phyloP scores from a whole-genome alignment of 2,113 vertebrate genomes.

The Amazona guildingii region DNA sequence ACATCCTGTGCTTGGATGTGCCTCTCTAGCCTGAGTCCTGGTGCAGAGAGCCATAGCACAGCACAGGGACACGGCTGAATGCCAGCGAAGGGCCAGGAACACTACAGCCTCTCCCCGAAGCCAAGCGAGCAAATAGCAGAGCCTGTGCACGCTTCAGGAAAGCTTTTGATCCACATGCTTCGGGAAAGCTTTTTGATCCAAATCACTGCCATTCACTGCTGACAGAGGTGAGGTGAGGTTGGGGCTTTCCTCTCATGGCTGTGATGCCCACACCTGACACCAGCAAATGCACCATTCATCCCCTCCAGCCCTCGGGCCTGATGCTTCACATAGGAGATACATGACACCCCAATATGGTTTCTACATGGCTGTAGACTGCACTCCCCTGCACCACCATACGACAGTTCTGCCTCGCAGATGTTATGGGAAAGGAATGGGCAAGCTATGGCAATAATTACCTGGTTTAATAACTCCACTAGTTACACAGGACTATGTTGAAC shows the following conservation, averaged over 20 bases:
- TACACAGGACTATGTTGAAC: neutral
- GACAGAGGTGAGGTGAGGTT: neutral
- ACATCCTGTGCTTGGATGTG: rapidly evolving
- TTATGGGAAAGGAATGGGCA: neutral
- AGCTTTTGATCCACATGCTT: neutral
- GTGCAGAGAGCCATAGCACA: neutral
- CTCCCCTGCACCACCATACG: neutral
- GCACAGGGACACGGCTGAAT: neutral
- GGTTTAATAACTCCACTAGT: neutral
- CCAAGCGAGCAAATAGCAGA: neutral
- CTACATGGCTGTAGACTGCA: neutral
- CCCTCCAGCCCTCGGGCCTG: neutral
- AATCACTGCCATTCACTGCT: neutral
- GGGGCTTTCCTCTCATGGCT: neutral
- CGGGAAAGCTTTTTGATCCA: neutral
- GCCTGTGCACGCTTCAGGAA: neutral
- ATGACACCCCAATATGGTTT: rapidly evolving
- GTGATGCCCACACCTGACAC: neutral
- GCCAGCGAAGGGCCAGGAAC: neutral
- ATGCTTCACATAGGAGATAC: rapidly evolving
- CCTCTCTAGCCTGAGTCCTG: neutral
- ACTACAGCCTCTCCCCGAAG: neutral
- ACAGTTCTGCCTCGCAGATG: neutral
- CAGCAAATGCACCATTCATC: neutral
- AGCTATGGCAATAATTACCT: neutral